These are phyloP conservation scores for Protophormia terraenovae DNA, from an alignment of 2,888 invertebrate species.

Conservation along the genomic window DNA sequence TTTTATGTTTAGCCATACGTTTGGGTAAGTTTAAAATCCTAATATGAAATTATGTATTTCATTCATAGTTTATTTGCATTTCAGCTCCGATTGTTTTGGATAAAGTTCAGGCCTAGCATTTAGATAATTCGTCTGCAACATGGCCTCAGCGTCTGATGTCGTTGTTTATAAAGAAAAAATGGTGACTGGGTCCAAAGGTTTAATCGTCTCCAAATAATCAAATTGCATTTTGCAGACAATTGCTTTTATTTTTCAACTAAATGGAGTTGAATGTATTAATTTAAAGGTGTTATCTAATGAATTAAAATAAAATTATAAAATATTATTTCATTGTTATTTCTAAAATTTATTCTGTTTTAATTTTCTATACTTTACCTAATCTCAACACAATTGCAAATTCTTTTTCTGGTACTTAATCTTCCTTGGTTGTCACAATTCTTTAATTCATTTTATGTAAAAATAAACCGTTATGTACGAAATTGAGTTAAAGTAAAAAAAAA, in stretches of 20 bases:
- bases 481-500: not conserved
- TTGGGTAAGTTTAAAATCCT: conserved; percentile 73
- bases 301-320: not conserved
- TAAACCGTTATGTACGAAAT: not conserved
- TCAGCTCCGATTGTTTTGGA: conserved; percentile 66
- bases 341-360: not conserved
- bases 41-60: not conserved
- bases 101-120: conserved; percentile 60
- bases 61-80: not conserved
- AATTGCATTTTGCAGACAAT: not conserved
- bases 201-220: not conserved
- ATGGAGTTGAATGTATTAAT: not conserved
- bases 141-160: not conserved
- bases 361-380: too few relatives aligned
- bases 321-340: not conserved
- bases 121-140: not conserved
- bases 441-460: not conserved
- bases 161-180: not conserved
- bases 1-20: conserved; percentile 76
- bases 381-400: too few relatives aligned
- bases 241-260: not conserved
- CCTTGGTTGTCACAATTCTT: too few relatives aligned
- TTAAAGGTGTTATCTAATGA: not conserved
- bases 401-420: too few relatives aligned
- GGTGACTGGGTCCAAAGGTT: not conserved